Conservation (phyloP, 2,113 vertebrate genomes). For the Sprattus sprattus region DNA sequence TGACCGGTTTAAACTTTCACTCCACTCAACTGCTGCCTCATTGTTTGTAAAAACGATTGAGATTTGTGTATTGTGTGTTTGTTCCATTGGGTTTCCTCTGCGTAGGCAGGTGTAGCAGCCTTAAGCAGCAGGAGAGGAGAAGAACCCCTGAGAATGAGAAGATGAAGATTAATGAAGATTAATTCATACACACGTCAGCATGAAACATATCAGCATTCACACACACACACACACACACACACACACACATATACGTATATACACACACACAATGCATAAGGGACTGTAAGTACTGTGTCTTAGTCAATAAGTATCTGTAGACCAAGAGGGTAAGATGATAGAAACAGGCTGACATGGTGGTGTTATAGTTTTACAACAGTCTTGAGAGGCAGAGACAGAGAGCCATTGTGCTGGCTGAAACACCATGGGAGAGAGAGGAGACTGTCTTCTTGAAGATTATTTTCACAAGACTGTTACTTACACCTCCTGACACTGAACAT, state of each 20-base stretch:
- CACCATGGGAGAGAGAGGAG: neutral
- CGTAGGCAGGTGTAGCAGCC: neutral
- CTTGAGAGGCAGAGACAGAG: neutral
- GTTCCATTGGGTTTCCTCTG: neutral
- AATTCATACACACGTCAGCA: too few relatives aligned
- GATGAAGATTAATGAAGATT: too few relatives aligned
- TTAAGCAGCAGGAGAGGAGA: neutral
- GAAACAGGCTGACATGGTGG: neutral
- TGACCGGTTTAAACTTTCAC: conserved; percentile 14
- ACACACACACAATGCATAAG: too few relatives aligned
- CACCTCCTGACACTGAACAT: neutral
- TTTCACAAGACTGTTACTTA: neutral
- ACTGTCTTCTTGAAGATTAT: neutral
- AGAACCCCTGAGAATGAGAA: too few relatives aligned
- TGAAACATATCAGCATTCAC: too few relatives aligned
- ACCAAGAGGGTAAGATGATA: neutral
- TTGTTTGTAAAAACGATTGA: neutral
- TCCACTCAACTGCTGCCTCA: neutral
- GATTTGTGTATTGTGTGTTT: neutral
- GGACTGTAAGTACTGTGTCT: neutral
- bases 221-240: too few relatives aligned
- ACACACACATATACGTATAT: too few relatives aligned
- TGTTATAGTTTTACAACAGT: neutral
- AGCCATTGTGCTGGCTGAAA: neutral
- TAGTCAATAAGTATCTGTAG: neutral